These are phyloP conservation scores for Isichthys henryi DNA, from an alignment of 2,113 vertebrate species.

Conservation along the genomic window DNA sequence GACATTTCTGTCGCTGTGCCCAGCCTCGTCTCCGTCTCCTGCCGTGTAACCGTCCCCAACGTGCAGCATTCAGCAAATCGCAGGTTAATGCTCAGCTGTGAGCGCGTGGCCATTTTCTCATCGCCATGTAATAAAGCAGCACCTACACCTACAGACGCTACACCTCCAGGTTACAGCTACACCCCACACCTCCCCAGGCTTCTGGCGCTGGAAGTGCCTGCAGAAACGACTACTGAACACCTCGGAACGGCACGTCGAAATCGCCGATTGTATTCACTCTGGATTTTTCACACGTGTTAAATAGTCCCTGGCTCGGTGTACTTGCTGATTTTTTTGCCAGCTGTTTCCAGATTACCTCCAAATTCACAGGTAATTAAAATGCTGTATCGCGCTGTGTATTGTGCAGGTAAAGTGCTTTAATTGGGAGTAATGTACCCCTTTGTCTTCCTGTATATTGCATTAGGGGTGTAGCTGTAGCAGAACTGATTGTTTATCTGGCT, in stretches of 20 bases:
- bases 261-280: neutral
- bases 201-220: neutral
- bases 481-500: conserved; percentile 6
- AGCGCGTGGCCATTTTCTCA: neutral
- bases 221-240: neutral
- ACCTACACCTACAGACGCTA: neutral
- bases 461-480: neutral
- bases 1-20: neutral
- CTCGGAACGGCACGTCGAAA: neutral
- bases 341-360: neutral
- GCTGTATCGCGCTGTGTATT: neutral
- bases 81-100: neutral
- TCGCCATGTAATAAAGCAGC: neutral
- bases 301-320: neutral
- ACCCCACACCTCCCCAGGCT: neutral
- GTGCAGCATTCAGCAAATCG: neutral
- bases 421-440: conserved; percentile 5
- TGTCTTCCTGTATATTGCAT: neutral
- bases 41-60: neutral
- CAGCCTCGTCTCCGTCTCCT: neutral
- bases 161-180: neutral
- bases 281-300: conserved; percentile 2
- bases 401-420: conserved; percentile 5
- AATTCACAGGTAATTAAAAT: conserved; percentile 13
- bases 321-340: neutral